Evolutionary conservation across 1,140 invertebrate species (phyloP).

Genomic region (Drosophila erecta): DNA sequence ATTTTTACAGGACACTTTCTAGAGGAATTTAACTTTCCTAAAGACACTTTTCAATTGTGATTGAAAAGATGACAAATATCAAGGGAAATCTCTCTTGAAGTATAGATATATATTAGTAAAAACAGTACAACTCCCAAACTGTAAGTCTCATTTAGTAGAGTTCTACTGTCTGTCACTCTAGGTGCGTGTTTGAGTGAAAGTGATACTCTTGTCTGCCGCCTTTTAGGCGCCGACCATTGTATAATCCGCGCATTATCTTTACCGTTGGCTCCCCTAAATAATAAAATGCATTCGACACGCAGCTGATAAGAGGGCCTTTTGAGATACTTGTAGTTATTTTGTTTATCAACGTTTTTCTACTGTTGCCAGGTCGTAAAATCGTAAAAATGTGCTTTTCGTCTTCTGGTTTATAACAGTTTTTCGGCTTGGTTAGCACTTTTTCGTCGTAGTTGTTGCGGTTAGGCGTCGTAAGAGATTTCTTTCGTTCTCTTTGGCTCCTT

Average conservation of each 20-base stretch:
- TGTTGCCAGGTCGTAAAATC: conserved; percentile 52
- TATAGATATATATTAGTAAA: neutral
- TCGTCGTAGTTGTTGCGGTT: conserved; percentile 17
- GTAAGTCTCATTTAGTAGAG: neutral
- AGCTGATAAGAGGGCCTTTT: conserved; percentile 45
- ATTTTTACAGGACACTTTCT: neutral
- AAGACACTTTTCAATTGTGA: neutral
- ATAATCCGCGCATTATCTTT: conserved; percentile 54
- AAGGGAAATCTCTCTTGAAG: too few relatives aligned
- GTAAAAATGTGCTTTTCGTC: conserved; percentile 45
- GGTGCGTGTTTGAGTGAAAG: conserved; percentile 20
- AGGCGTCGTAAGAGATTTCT: conserved; percentile 15
- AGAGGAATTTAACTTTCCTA: neutral
- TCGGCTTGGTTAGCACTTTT: conserved; percentile 40
- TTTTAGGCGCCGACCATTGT: conserved; percentile 69
- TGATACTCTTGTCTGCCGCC: conserved; percentile 63
- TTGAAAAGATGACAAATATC: too few relatives aligned
- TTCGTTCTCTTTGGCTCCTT: conserved; percentile 2
- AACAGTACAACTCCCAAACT: neutral
- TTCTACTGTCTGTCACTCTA: conserved; percentile 15
- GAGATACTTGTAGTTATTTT: conserved; percentile 48
- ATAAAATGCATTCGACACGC: conserved; percentile 48
- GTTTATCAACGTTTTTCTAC: conserved; percentile 47
- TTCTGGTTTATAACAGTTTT: conserved; percentile 58
- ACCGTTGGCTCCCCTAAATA: conserved; percentile 24